Evolutionary conservation across 2,113 vertebrate genomes (phyloP).

Genomic region (Hippolais icterina): DNA sequence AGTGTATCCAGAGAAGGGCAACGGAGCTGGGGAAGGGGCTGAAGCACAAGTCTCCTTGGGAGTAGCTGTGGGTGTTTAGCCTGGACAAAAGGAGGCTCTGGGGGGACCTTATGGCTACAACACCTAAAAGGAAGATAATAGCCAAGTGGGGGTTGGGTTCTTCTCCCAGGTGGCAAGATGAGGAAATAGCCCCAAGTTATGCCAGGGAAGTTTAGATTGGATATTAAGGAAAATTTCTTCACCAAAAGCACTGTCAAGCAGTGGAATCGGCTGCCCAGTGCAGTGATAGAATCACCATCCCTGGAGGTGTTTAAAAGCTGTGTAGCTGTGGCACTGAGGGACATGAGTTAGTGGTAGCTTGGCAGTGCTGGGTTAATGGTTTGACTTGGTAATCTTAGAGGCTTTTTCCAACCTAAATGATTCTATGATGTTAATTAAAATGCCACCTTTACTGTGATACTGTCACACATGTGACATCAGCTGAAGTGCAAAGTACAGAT

Average conservation of each 20-base stretch:
- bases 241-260: background rate
- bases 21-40: background rate
- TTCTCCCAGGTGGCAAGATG: background rate
- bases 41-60: background rate
- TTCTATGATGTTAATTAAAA: background rate
- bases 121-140: background rate
- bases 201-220: background rate
- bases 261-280: fast-evolving
- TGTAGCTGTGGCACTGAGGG: background rate
- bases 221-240: background rate
- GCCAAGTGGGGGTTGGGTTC: background rate
- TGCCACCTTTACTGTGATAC: background rate
- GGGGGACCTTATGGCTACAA: fast-evolving
- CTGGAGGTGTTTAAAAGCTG: fast-evolving
- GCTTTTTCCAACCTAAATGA: fast-evolving
- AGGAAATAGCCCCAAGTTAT: background rate
- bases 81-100: background rate
- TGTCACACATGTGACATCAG: background rate
- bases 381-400: background rate
- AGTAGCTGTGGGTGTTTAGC: background rate
- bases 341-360: background rate
- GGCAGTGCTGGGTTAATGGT: background rate
- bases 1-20: background rate
- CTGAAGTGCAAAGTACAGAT: background rate
- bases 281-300: background rate